Conservation (phyloP, 2,113 vertebrate species). For the Poeciliopsis occidentalis region DNA sequence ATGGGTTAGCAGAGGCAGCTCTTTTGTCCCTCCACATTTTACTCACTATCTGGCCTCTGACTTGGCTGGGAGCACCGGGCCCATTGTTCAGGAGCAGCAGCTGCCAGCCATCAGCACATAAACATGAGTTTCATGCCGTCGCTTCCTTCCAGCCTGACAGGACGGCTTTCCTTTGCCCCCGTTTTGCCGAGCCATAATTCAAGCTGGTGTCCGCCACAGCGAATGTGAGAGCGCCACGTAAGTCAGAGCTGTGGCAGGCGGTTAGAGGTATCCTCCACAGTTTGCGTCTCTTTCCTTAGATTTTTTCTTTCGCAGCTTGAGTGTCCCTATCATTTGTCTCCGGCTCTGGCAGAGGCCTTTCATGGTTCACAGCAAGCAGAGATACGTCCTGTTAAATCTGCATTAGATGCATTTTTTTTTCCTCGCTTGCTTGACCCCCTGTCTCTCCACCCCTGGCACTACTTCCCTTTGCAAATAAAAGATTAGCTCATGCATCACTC, state of each 20-base stretch:
- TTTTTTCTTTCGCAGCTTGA: slow-evolving; percentile 39
- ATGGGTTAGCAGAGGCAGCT: slow-evolving; percentile 49
- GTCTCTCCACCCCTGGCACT: slow-evolving; percentile 50
- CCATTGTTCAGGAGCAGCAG: slow-evolving; percentile 66
- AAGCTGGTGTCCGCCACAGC: slow-evolving; percentile 51
- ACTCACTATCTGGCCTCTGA: slow-evolving; percentile 63
- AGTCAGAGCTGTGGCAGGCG: slow-evolving; percentile 30
- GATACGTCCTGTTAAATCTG: slow-evolving; percentile 59
- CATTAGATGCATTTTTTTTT: slow-evolving; percentile 53
- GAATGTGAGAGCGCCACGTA: slow-evolving; percentile 39
- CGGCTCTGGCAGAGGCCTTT: slow-evolving; percentile 30
- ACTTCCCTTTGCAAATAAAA: slow-evolving; percentile 69
- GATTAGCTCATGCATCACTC: slow-evolving; percentile 68
- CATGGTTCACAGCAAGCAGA: slow-evolving; percentile 53
- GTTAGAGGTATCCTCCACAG: slow-evolving; percentile 39
- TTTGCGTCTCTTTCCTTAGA: slow-evolving; percentile 8
- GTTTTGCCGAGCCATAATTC: slow-evolving; percentile 63
- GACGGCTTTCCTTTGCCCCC: slow-evolving; percentile 46
- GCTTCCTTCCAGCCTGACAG: slow-evolving; percentile 72
- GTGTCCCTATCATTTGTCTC: slow-evolving; percentile 33
- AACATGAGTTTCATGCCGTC: slow-evolving; percentile 53
- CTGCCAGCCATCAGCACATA: slow-evolving; percentile 53
- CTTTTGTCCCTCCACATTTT: slow-evolving; percentile 64
- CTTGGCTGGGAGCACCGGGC: slow-evolving; percentile 34
- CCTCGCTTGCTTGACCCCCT: slow-evolving; percentile 34